Base-by-base conservation (phyloP, 2,797 vertebrate genomes). In the Chelonia mydas region DNA sequence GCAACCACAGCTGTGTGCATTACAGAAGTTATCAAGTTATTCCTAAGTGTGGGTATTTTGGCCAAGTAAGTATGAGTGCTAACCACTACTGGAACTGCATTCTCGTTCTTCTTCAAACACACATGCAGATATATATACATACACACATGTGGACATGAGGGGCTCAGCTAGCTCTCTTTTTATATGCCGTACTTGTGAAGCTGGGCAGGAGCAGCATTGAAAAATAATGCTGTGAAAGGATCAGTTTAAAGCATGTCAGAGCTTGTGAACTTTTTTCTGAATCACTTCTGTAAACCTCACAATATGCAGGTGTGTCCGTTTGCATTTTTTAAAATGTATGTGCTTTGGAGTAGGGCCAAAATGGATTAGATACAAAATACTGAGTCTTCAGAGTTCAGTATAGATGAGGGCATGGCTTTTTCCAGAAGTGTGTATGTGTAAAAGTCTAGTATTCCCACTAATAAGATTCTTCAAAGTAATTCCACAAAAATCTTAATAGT, bases 1-100 rank as follows among this genome's bases (percentile, higher is more conserved):
- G 99, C 99, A 65, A 99, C 99, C 0, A 99, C 99, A 0, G 99
- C 99, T 0, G 99, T 99, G 59, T 99, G 99, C 95, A 79, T 99
- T 87, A 97, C 99, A 1, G 99, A 99, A 96, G 98, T 99, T 84
- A 99, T 99, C 92, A 99, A 99, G 91, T 89, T 99, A 83, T 88
- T 99, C 47, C 92, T 99, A 82, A 99, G 99, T 37, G 68, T 99
- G 93, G 99, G 98, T 88, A 99, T 99, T 98, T 98, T 99, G 97
- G 92, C 99, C 55, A 99, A 98, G 99, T 99, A 98, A 98, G 99
- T 98, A 95, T 86, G 87, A 93, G 83, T 84, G 90, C 65, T 91
- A 82, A 79, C 55, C 33, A n/a, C 41, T 65, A 4, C 84, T 93
- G 84, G 45, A 79, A 89, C 94, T 0, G 1, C 61, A 54, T 51